phyloP scores from a whole-genome alignment of 2,797 vertebrate genomes.

The Xerus rutilus region DNA sequence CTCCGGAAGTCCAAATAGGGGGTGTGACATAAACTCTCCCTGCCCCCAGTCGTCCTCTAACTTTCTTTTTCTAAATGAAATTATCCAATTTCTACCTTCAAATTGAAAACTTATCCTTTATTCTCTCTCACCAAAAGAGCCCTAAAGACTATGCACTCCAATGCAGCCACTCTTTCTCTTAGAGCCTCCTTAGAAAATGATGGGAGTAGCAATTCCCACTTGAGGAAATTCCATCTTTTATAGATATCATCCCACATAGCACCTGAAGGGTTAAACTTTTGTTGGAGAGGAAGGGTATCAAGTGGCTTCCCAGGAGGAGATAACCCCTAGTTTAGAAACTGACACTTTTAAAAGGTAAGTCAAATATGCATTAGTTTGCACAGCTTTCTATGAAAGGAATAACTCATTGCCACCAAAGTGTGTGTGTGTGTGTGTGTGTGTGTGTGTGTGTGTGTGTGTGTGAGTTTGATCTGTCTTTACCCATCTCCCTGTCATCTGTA shows the following conservation, averaged over 20 bases:
- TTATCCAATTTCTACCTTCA: neutral
- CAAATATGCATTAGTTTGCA: neutral
- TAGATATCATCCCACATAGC: neutral
- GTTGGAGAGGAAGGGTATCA: slow-evolving; percentile 21
- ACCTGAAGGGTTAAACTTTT: slow-evolving; percentile 68
- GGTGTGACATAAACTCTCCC: neutral
- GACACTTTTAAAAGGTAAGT: slow-evolving; percentile 56
- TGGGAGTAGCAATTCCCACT: neutral
- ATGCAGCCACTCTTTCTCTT: neutral
- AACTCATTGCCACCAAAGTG: neutral
- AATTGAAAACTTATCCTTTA: slow-evolving; percentile 40
- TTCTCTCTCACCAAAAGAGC: neutral
- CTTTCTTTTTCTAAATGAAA: slow-evolving; percentile 27
- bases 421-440: neutral
- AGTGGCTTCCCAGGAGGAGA: slow-evolving; percentile 29
- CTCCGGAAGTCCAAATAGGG: neutral
- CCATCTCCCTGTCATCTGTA: neutral
- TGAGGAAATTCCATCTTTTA: slow-evolving; percentile 10
- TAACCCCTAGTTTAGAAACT: slow-evolving; percentile 63
- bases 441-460: neutral
- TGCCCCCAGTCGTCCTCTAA: neutral
- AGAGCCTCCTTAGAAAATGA: slow-evolving; percentile 17
- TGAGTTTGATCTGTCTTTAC: neutral
- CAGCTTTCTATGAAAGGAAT: slow-evolving; percentile 72
- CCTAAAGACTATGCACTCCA: neutral